Evolutionary conservation across 2,888 invertebrate species (phyloP).

Genomic region (Dimorphilus gyrociliatus): DNA sequence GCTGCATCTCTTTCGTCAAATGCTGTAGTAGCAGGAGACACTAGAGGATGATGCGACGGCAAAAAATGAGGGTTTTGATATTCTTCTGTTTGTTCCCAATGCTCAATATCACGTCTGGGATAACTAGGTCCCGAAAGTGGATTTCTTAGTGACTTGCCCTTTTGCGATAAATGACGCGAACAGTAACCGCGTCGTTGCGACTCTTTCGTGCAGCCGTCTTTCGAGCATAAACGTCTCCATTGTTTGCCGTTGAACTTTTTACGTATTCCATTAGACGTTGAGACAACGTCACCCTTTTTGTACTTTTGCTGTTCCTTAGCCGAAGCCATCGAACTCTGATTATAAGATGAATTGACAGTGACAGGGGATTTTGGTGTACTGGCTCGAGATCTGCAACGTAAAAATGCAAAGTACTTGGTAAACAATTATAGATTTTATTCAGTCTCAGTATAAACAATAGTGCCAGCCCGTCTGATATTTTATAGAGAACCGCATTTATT

Average conservation of each 20-base stretch:
- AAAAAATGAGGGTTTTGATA: too few species aligned
- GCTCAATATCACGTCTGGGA: too few species aligned
- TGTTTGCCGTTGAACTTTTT: conserved; percentile 99
- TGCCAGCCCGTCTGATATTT: too few species aligned
- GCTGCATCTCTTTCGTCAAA: conserved; percentile 91
- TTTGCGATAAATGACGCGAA: conserved; percentile 81
- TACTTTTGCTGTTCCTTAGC: conserved; percentile 20
- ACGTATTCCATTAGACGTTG: conserved; percentile 79
- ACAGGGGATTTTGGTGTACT: conserved; percentile 32
- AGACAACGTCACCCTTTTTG: conserved; percentile 81
- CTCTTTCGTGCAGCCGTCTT: conserved; percentile 85
- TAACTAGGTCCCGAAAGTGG: too few species aligned
- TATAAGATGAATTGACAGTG: conserved; percentile 8
- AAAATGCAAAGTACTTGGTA: too few species aligned
- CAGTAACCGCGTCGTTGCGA: conserved; percentile 92
- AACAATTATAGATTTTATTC: too few species aligned
- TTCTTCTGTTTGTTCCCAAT: too few species aligned
- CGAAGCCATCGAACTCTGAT: too few species aligned
- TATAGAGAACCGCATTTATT: too few species aligned
- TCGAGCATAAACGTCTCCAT: conserved; percentile 90
- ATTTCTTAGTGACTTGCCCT: conserved; percentile 48
- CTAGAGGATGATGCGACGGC: conserved; percentile 40
- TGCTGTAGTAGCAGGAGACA: conserved; percentile 49
- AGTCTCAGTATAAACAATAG: too few species aligned
- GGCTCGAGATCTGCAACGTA: too few species aligned